Percentiles rank a stretch among this genome's conserved stretches.
Conservation (phyloP, 2,797 vertebrate genomes). For the Rallus crepitans region DNA sequence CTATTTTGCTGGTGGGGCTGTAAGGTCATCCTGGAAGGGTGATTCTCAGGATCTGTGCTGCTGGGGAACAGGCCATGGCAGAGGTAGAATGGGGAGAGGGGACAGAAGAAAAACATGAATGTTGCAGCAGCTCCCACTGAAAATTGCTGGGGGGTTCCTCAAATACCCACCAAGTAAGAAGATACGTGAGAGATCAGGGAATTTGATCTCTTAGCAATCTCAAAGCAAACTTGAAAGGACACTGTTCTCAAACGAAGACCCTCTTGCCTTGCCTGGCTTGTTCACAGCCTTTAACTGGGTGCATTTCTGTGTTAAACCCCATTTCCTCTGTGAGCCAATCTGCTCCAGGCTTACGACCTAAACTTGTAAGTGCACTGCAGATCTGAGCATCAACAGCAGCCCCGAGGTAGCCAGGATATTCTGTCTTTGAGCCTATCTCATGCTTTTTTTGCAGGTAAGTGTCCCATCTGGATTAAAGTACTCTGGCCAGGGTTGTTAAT, state of each 20-base stretch:
- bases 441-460: background rate
- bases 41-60: background rate
- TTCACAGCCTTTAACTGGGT: background rate
- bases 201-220: background rate
- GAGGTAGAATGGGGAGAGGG: background rate
- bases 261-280: background rate
- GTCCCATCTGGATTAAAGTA: background rate
- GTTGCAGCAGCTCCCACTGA: background rate
- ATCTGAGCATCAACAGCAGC: background rate
- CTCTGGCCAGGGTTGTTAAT: background rate
- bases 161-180: background rate
- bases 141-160: background rate
- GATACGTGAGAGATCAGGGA: background rate
- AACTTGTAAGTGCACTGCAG: background rate
- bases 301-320: background rate
- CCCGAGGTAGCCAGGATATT: background rate
- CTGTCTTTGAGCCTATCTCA: background rate
- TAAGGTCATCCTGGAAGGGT: background rate
- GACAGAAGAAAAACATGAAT: rapidly evolving
- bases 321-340: background rate
- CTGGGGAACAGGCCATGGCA: background rate
- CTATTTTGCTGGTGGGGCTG: background rate
- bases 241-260: background rate
- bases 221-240: background rate
- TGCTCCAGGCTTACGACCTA: background rate